Percentiles rank a stretch among this genome's conserved stretches.
Evolutionary conservation across 2,113 vertebrate genomes (phyloP).

Genomic region (Neodon shergylaensis): DNA sequence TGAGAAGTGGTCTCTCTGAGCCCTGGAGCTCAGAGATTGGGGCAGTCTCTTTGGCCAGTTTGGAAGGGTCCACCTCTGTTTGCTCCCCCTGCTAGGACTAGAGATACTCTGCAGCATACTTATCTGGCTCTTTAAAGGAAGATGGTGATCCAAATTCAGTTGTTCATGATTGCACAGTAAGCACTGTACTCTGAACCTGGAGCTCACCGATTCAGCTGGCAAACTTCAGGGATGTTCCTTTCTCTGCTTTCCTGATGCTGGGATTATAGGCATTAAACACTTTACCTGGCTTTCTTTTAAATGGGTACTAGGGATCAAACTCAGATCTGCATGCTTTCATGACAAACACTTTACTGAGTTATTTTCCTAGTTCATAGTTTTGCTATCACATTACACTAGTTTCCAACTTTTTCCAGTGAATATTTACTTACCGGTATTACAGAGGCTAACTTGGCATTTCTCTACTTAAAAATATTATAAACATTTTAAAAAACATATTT

Average conservation of each 20-base stretch:
- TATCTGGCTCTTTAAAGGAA: not conserved
- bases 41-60: not conserved
- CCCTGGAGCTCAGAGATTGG: not conserved
- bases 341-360: not conserved
- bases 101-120: not conserved
- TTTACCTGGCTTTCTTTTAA: not conserved
- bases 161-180: not conserved
- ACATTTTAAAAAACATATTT: not conserved
- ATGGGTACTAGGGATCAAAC: not conserved
- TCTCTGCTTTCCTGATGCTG: not conserved
- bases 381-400: not conserved
- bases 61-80: not conserved
- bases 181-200: not conserved
- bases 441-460: not conserved
- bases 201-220: not conserved
- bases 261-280: not conserved
- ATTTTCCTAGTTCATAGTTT: not conserved
- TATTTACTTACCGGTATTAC: not conserved
- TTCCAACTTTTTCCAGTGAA: not conserved
- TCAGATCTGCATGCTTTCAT: not conserved
- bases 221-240: not conserved
- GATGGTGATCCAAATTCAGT: not conserved
- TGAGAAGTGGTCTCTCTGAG: not conserved
- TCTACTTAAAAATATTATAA: not conserved
- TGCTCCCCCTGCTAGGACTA: not conserved